phyloP scores from a whole-genome alignment of 2,888 invertebrate species.

The Sminthurinus aureus region DNA sequence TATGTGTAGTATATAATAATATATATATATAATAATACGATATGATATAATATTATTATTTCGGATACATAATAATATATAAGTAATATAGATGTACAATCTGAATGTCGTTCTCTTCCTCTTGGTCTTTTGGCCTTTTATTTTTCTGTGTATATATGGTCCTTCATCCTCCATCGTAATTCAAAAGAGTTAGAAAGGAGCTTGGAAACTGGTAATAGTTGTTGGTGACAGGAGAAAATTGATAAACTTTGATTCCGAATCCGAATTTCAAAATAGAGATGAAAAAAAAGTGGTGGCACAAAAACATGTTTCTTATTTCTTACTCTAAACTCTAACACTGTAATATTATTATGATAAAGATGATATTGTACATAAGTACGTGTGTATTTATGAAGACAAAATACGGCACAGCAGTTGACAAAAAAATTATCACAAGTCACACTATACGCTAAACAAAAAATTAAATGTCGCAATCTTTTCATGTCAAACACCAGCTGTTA shows the following conservation, averaged over 20 bases:
- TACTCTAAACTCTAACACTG: too few species aligned
- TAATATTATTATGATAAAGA: too few species aligned
- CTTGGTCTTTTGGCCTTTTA: background rate
- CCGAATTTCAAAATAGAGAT: conserved; percentile 2
- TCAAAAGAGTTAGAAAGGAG: background rate
- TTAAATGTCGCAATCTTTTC: too few species aligned
- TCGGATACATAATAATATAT: too few species aligned
- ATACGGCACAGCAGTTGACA: too few species aligned
- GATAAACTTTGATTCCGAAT: conserved; percentile 23
- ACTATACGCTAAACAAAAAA: too few species aligned
- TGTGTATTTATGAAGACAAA: too few species aligned
- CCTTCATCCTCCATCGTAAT: background rate
- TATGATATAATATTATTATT: too few species aligned
- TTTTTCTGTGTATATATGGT: background rate
- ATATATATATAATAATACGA: background rate
- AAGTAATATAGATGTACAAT: background rate
- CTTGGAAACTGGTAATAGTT: background rate
- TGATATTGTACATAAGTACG: too few species aligned
- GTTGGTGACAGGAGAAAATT: conserved; percentile 18
- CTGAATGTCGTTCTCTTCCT: background rate
- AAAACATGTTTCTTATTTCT: background rate
- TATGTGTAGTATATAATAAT: background rate
- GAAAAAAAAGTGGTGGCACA: background rate
- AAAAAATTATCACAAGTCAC: too few species aligned
- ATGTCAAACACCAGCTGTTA: too few species aligned